phyloP scores from a whole-genome alignment of 2,888 invertebrate species.

The Orthosia incerta region DNA sequence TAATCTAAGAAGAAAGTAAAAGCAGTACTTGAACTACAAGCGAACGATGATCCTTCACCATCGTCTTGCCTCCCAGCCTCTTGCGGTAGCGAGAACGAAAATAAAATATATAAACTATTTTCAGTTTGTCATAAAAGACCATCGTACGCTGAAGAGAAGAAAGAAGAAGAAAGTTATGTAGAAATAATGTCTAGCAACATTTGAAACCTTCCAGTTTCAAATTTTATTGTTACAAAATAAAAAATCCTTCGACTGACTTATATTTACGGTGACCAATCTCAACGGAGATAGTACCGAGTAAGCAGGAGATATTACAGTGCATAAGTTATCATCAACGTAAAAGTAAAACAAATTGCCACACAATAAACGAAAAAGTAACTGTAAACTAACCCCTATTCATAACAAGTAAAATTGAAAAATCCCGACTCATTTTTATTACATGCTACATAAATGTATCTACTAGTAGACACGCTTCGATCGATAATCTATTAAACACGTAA shows the following conservation, averaged over 20 bases:
- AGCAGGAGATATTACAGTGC: background rate
- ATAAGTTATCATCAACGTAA: background rate
- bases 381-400: too few species aligned
- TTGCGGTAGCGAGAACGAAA: constrained; percentile 75
- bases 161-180: constrained; percentile 29
- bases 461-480: too few species aligned
- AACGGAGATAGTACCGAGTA: background rate
- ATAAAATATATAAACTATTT: constrained; percentile 33
- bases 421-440: too few species aligned
- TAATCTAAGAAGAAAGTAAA: constrained; percentile 55
- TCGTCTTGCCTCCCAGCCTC: constrained; percentile 79
- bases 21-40: constrained; percentile 81
- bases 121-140: constrained; percentile 45
- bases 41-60: constrained; percentile 77
- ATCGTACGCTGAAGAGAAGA: constrained; percentile 60
- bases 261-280: background rate
- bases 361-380: too few species aligned
- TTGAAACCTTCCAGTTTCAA: too few species aligned
- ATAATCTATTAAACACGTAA: too few species aligned
- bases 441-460: too few species aligned
- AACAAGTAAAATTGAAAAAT: too few species aligned
- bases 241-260: background rate
- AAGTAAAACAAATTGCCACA: background rate
- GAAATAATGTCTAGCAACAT: constrained; percentile 25
- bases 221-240: background rate